These are phyloP conservation scores for Heliconius hermathena DNA, from an alignment of 1,140 invertebrate genomes.

Conservation along the genomic window DNA sequence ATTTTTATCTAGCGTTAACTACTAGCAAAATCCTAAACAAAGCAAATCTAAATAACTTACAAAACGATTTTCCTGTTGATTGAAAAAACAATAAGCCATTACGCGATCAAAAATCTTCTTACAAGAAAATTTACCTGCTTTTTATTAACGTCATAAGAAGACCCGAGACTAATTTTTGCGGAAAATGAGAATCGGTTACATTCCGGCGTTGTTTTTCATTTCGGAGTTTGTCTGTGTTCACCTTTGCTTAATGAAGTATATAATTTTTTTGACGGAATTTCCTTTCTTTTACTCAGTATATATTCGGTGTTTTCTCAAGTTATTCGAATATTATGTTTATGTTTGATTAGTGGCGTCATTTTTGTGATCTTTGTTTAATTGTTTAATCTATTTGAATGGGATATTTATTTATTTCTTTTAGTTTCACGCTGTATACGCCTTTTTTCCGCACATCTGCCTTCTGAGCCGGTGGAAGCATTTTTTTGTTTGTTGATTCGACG, in stretches of 20 bases:
- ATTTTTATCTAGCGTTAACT: no score
- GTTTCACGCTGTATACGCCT: no score
- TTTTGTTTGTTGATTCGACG: no score
- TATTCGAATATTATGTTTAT: background rate
- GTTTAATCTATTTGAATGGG: no score
- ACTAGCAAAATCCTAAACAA: background rate
- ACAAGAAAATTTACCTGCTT: constrained; percentile 23
- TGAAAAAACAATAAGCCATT: background rate
- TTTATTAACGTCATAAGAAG: constrained; percentile 24
- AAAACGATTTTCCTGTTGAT: background rate
- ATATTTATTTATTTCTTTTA: no score
- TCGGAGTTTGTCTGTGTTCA: constrained; percentile 11
- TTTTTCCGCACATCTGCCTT: no score
- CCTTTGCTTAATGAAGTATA: constrained; percentile 26
- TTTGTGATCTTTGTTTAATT: no score
- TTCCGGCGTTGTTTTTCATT: constrained; percentile 24
- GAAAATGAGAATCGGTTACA: constrained; percentile 32
- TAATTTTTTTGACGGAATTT: constrained; percentile 10
- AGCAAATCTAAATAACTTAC: background rate
- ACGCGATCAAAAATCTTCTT: constrained; percentile 19
- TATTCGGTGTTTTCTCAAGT: background rate
- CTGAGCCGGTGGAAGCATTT: no score
- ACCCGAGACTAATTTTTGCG: constrained; percentile 26
- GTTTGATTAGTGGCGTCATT: background rate
- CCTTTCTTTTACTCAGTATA: background rate